These are phyloP conservation scores for Rotaria magnacalcarata DNA, from an alignment of 2,888 invertebrate genomes.

Conservation along the genomic window DNA sequence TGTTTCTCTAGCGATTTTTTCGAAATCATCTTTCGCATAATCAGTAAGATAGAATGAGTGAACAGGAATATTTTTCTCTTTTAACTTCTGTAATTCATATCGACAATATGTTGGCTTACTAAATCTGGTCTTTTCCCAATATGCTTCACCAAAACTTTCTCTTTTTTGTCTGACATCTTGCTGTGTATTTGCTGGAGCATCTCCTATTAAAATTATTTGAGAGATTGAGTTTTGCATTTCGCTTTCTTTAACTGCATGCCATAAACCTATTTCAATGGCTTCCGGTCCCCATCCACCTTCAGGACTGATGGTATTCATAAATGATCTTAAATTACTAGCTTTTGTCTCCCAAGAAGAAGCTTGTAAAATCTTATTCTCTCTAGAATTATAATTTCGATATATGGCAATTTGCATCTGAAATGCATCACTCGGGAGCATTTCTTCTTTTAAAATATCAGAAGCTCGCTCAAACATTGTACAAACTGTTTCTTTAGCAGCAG, in stretches of 20 bases:
- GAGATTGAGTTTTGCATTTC: background rate
- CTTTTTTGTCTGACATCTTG: background rate
- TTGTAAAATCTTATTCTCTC: constrained; percentile 15
- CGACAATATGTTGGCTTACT: background rate
- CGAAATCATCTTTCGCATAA: background rate
- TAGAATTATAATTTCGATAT: background rate
- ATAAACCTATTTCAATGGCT: constrained; percentile 27
- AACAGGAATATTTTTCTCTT: background rate
- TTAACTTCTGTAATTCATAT: background rate
- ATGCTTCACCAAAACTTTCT: background rate
- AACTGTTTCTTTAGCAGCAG: background rate
- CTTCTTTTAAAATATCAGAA: background rate
- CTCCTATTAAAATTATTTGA: constrained; percentile 38
- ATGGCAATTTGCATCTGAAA: constrained; percentile 21
- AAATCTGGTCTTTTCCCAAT: background rate
- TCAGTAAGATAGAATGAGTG: background rate
- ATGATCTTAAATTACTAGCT: background rate
- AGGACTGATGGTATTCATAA: background rate
- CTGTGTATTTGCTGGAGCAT: background rate
- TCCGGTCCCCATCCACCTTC: background rate
- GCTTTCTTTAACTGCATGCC: background rate
- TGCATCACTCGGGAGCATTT: background rate
- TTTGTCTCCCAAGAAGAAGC: background rate
- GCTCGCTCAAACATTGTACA: background rate
- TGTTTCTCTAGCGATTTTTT: background rate